phyloP scores from a whole-genome alignment of 2,113 vertebrate species.

The Zingel zingel region DNA sequence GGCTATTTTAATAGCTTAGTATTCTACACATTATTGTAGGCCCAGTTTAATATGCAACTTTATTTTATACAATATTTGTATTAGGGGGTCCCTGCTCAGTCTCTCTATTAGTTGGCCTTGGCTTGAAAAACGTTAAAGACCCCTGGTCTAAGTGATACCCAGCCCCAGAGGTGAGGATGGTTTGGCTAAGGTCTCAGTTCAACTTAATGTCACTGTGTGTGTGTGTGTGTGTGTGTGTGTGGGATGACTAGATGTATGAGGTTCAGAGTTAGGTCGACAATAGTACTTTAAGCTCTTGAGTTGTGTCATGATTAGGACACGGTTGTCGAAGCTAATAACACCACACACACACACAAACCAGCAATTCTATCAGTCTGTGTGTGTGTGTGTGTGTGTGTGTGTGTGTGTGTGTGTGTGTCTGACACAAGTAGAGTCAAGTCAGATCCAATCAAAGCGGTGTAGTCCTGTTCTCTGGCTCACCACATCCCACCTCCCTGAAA shows the following conservation, averaged over 20 bases:
- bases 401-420: conserved; percentile 18
- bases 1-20: no score
- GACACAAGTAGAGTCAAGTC: conserved; percentile 58
- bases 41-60: no score
- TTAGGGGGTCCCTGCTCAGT: no score
- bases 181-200: not conserved
- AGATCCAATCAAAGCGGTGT: conserved; percentile 72
- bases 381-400: conserved; percentile 2
- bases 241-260: not conserved
- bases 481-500: conserved; percentile 73
- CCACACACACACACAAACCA: not conserved
- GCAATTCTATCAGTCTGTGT: conserved; percentile 10
- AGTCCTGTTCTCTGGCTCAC: conserved; percentile 66
- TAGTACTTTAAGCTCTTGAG: conserved; percentile 35
- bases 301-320: conserved; percentile 38
- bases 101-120: no score
- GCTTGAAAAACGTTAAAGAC: no score
- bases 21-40: no score
- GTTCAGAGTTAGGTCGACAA: conserved; percentile 34
- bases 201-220: conserved; percentile 13
- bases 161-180: not conserved
- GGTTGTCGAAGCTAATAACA: conserved; percentile 51
- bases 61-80: no score
- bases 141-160: not conserved
- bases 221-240: conserved; percentile 9